Percentiles rank a stretch among this genome's conserved stretches.
Evolutionary conservation across 2,888 invertebrate genomes (phyloP).

Genomic region (Neria commutata): DNA sequence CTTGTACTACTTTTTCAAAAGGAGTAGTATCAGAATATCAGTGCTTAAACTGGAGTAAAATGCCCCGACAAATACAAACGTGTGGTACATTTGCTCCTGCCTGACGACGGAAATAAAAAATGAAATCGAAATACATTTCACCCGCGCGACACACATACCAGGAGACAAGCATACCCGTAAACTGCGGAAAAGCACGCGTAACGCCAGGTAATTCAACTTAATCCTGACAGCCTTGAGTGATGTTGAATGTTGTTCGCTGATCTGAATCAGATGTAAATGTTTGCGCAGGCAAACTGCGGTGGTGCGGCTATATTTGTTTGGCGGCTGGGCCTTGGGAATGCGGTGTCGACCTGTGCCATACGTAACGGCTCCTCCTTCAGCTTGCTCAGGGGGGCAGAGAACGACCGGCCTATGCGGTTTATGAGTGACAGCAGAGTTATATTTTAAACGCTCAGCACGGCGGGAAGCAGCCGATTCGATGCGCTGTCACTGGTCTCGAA

Average conservation of each 20-base stretch:
- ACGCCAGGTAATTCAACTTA: conserved; percentile 24
- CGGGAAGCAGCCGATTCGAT: conserved; percentile 1
- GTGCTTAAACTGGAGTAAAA: too few relatives aligned
- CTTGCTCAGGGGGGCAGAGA: neutral
- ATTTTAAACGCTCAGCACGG: neutral
- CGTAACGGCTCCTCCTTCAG: neutral
- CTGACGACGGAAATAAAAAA: conserved; percentile 22
- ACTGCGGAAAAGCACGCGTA: conserved; percentile 20
- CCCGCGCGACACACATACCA: neutral
- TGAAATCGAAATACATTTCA: conserved; percentile 20
- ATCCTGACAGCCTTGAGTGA: conserved; percentile 23
- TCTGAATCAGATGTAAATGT: conserved; percentile 22
- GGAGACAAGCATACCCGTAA: neutral
- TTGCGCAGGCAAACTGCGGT: neutral
- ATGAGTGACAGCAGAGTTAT: neutral
- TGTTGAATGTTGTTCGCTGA: conserved; percentile 16
- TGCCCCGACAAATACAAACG: neutral
- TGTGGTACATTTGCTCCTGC: neutral
- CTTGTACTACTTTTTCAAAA: neutral
- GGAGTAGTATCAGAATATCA: too few relatives aligned
- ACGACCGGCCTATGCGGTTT: neutral
- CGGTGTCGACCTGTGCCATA: too few relatives aligned
- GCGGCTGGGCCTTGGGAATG: neutral
- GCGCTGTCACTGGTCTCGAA: neutral
- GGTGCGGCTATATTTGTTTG: neutral